These are phyloP conservation scores for Euura saliciscinereae DNA, from an alignment of 1,140 invertebrate genomes.

Conservation along the genomic window DNA sequence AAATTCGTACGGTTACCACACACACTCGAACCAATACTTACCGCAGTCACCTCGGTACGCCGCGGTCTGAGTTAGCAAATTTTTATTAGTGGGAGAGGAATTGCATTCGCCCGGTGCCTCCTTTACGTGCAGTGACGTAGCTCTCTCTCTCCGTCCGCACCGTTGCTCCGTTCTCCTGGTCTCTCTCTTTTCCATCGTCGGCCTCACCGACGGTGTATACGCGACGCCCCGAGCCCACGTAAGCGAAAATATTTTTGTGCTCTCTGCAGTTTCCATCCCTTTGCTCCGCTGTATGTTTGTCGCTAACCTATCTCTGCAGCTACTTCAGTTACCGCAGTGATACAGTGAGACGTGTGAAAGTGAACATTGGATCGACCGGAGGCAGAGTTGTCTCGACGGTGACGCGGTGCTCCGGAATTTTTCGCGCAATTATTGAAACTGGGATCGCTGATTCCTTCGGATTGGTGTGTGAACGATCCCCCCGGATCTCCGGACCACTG, in stretches of 20 bases:
- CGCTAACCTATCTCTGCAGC: background rate
- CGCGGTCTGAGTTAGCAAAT: background rate
- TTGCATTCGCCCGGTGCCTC: background rate
- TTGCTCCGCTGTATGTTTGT: background rate
- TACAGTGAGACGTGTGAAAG: too few species aligned
- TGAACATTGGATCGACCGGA: too few species aligned
- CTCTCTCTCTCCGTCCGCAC: background rate
- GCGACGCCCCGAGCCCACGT: background rate
- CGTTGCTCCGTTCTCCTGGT: too few species aligned
- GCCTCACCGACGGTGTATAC: background rate
- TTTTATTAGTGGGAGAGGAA: background rate
- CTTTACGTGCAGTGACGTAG: background rate
- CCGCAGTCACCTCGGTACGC: too few species aligned
- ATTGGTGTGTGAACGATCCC: too few species aligned
- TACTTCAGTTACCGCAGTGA: background rate
- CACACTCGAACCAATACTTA: too few species aligned
- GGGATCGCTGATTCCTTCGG: too few species aligned
- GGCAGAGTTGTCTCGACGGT: too few species aligned
- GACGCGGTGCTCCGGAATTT: too few species aligned
- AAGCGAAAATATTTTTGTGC: background rate
- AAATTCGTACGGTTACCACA: background rate
- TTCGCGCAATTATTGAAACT: too few species aligned
- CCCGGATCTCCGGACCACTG: too few species aligned
- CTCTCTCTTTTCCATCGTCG: background rate
- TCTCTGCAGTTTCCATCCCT: background rate